Base-by-base conservation (phyloP, 2,797 vertebrate genomes). In the Rhabdomys pumilio region DNA sequence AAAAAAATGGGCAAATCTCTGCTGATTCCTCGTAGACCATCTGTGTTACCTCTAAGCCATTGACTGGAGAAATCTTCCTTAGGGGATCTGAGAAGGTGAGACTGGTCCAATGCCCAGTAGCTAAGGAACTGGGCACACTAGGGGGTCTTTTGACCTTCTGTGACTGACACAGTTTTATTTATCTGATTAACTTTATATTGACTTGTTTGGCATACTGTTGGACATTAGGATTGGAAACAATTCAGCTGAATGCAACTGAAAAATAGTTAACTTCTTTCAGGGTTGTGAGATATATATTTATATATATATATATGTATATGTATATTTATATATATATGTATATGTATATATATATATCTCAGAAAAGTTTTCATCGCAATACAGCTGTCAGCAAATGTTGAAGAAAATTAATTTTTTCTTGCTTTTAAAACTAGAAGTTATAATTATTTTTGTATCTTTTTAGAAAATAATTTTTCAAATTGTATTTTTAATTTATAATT, bases 391-490 rank as follows among this genome's bases (percentile, higher is more conserved):
- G 44, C 24, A 76, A 67, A 80, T 53, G 72, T n/a, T 79, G 38
- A 85, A 87, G 65, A 55, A n/a, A 31, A 53, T 53, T 47, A 95
- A 29, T 24, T 81, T 85, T 92, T 86, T 75, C 83, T 92, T 86
- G 67, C 83, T 29, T 47, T 15, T 6, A 77, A 50, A 81, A 84
- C 53, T 53, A 67, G 38, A 26, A 55, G 4, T 53, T 75, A n/a
- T 77, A 19, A 44, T 95, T 92, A 77, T 65, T 85, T 89, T 91
- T 73, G 34, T 44, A 20, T 47, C 63, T 17, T 93, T 44, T 91
- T 89, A 53, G 86, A 82, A 86, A 20, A 76, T 13, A 24, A 47
- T 47, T 44, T 53, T 59, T 1, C 15, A 69, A 61, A 61, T 86
- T 92, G 57, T 85, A 82, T 57, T 77, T 61, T 72, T 29, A 77